These are phyloP conservation scores for Drosophila fulvimacula DNA, from an alignment of 2,888 invertebrate genomes.

Conservation along the genomic window DNA sequence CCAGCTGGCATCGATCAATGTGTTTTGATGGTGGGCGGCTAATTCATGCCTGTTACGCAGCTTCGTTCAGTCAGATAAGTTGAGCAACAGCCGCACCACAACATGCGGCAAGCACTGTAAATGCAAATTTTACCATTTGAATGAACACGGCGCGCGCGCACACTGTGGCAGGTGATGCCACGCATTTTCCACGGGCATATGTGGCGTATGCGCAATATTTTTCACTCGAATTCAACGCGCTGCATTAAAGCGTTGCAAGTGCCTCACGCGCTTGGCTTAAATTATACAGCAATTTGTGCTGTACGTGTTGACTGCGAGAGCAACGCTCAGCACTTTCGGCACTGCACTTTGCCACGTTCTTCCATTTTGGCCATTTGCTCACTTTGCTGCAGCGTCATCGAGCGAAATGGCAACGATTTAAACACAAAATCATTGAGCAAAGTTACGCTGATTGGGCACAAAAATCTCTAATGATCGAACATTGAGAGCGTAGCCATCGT, in stretches of 20 bases:
- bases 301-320: conserved; percentile 50
- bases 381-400: conserved; percentile 43
- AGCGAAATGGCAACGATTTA: conserved; percentile 19
- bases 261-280: conserved; percentile 25
- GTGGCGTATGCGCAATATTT: conserved; percentile 54
- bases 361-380: conserved; percentile 40
- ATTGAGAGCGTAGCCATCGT: conserved; percentile 20
- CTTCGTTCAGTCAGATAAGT: conserved; percentile 16
- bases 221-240: conserved; percentile 37
- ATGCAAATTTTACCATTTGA: conserved; percentile 59
- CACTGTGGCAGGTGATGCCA: conserved; percentile 1
- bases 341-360: conserved; percentile 56
- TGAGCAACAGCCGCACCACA: conserved; percentile 16
- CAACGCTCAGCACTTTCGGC: conserved; percentile 20
- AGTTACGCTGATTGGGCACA: conserved; percentile 40
- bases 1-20: conserved; percentile 1
- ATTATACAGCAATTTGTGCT: conserved; percentile 29
- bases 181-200: conserved; percentile 20
- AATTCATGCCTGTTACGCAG: conserved; percentile 30
- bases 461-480: conserved; percentile 37
- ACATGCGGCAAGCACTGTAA: conserved; percentile 32
- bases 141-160: conserved; percentile 43
- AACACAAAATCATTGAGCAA: conserved; percentile 19
- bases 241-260: conserved; percentile 20
- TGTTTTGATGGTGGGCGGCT: conserved; percentile 32